Base-by-base conservation (phyloP, 1,140 invertebrate genomes). In the Procambarus virginalis region DNA sequence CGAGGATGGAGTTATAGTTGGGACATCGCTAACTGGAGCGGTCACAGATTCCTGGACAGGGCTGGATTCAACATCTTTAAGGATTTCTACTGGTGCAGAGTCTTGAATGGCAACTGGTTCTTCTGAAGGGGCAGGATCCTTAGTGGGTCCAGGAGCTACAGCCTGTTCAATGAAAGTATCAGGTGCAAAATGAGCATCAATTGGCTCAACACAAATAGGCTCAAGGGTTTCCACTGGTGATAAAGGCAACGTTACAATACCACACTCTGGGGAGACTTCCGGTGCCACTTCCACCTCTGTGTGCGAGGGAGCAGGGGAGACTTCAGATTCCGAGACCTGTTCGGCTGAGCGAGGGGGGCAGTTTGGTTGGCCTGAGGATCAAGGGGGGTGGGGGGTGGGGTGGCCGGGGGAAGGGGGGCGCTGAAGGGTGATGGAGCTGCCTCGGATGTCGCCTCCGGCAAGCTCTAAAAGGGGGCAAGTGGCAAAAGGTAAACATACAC, bases 281-380 rank as follows among this genome's bases (percentile, higher is more conserved):
- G 60, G 46, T 84, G 75, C 81, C 48, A 89, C 75, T 84, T 89
- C 88, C 75, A 89, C 81, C 73, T 89, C 88, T 77, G 88, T 78
- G 81, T 89, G 88, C 60, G 88, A 89, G 55, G 88, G 88, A 83
- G 82, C 88, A 49, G 88, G 88, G 58, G 88, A 89, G 81, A 81
- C 88, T 84, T 89, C 88, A 89, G 88, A 89, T 81, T 89, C 88
- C 80, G 88, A 89, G 88, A 89, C 88, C 88, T 89, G 88, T 89
- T 89, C 88, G 88, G 88, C 88, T 89, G 88, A 89, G 88, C 88
- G 88, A 89, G 88, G 88, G 88, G 88, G 58, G 88, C 88, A 78
- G 81, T 84, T 70, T 89, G 88, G 88, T 89, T 75, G 81, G 88
- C 81, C 88, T 89, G 88, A 89, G 88, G 73, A 75, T 89, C 88